phyloP scores from a whole-genome alignment of 2,797 vertebrate species.

The Parauchenoglanis punctatus region DNA sequence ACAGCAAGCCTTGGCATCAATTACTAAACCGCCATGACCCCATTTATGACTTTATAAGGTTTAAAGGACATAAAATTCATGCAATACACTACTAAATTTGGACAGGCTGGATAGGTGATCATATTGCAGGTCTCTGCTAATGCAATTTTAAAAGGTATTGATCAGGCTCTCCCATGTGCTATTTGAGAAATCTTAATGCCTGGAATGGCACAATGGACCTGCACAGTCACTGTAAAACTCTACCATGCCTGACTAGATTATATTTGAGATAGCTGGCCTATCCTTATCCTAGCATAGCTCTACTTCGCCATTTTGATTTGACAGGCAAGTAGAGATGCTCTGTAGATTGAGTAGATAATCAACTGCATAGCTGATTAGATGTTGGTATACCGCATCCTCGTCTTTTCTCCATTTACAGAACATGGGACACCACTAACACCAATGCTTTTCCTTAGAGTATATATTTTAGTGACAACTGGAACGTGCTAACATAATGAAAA shows the following conservation, averaged over 20 bases:
- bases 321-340: neutral
- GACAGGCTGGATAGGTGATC: neutral
- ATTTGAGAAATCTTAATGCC: neutral
- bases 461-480: neutral
- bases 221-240: neutral
- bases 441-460: neutral
- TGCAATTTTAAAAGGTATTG: conserved; percentile 38
- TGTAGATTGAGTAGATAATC: too few species aligned
- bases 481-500: neutral
- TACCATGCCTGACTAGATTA: neutral
- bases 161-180: conserved; percentile 8
- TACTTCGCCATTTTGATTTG: neutral
- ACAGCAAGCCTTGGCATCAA: neutral
- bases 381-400: neutral
- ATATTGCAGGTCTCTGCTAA: conserved; percentile 13
- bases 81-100: neutral
- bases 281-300: neutral
- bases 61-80: neutral
- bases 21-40: neutral
- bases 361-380: neutral
- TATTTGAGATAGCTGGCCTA: neutral
- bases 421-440: neutral
- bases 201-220: neutral
- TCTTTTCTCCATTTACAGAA: too few species aligned
- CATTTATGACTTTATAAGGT: neutral